Evolutionary conservation across 2,797 vertebrate species (phyloP).

Genomic region (Tapera naevia): DNA sequence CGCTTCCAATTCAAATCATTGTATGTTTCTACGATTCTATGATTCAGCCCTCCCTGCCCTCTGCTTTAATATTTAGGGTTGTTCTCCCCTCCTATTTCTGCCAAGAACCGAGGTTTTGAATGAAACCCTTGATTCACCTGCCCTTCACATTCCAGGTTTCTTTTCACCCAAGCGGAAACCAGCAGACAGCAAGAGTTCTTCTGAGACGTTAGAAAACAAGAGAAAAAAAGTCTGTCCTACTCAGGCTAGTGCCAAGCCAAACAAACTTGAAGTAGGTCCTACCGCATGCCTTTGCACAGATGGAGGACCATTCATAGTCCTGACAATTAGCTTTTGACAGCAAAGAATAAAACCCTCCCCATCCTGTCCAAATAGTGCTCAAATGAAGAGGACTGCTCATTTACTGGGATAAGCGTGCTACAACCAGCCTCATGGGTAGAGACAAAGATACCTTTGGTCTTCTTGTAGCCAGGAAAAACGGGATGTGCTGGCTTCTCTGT

Average conservation of each 20-base stretch:
- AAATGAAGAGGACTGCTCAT: background rate
- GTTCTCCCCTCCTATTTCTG: background rate
- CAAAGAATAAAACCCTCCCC: background rate
- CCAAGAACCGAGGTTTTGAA: background rate
- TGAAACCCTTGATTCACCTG: background rate
- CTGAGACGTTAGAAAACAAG: background rate
- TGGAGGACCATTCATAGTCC: background rate
- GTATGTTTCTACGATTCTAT: no score
- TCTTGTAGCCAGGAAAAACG: background rate
- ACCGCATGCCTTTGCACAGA: background rate
- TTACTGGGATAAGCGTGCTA: background rate
- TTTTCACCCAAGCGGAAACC: background rate
- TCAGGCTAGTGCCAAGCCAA: background rate
- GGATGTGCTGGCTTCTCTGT: background rate
- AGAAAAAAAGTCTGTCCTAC: background rate
- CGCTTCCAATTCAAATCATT: no score
- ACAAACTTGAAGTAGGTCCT: background rate
- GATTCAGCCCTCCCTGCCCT: background rate
- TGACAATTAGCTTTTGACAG: background rate
- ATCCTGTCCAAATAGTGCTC: background rate
- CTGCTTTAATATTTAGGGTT: background rate
- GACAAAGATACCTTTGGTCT: background rate
- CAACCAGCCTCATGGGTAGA: background rate
- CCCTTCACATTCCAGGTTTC: background rate
- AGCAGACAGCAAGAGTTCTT: background rate